Base-by-base conservation (phyloP, 2,888 invertebrate species). In the Lasioglossum oenotherae region DNA sequence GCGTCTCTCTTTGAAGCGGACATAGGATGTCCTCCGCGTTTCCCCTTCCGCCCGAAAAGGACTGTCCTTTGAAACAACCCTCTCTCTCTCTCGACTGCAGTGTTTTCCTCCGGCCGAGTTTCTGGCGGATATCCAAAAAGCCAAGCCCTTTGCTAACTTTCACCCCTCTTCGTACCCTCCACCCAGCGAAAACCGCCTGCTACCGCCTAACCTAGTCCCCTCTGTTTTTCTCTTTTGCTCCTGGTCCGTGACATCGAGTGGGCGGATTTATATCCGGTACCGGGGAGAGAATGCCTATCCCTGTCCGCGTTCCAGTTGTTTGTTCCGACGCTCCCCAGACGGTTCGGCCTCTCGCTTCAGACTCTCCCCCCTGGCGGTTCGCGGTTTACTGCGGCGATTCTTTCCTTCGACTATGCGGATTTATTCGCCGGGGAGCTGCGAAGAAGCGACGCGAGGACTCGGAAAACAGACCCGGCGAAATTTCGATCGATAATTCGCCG, bases 61-160 rank as follows among this genome's bases (percentile, higher is more conserved):
- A 69, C 23, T 23, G 75, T 77, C 82, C 82, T 89, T 89, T 87
- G 84, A 82, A 82, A 86, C 84, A 82, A 23, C 57, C n/a, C 10
- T n/a, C 57, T n/a, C n/a, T 31, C 31, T 31, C 53, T 57, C 74
- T 79, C 79, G 76, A 53, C 82, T 80, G 83, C 82, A 74, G 82
- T 80, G 82, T 82, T 84, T 78, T 74, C 79, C 74, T 78, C 67
- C 75, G 72, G 74, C 74, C 77, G 81, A 89, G 82, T 91, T 91
- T 84, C 84, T 90, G 90, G 90, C 91, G 72, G 75, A 72, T 77
- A 78, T 89, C 91, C 89, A 89, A 88, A 91, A 90, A 91, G 84
- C 87, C 77, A 81, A 81, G 72, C 82, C 80, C 87, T 81, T 81
- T 75, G 75, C 83, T 72, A 85, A 85, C 78, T 81, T 78, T 82